These are phyloP conservation scores for Eidolon helvum DNA, from an alignment of 2,113 vertebrate genomes.

Conservation along the genomic window DNA sequence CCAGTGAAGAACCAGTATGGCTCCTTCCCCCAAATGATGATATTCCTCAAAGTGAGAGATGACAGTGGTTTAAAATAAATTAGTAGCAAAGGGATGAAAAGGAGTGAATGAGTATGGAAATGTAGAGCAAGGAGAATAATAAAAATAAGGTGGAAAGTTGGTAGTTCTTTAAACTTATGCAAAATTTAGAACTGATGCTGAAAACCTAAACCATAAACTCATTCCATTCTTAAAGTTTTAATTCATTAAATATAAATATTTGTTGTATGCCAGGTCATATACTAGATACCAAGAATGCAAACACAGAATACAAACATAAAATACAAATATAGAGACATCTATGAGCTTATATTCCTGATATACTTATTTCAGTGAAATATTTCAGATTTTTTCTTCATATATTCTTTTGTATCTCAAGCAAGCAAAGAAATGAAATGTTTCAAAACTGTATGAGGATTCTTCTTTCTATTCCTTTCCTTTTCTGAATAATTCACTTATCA, in stretches of 20 bases:
- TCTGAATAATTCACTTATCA: background rate
- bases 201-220: background rate
- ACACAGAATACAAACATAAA: background rate
- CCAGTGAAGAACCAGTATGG: background rate
- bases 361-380: background rate
- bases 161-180: background rate
- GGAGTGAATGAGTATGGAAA: background rate
- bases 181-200: background rate
- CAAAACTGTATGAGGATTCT: background rate
- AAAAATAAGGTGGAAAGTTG: background rate
- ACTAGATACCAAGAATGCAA: background rate
- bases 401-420: background rate
- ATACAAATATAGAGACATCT: background rate
- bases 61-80: background rate
- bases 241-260: background rate
- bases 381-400: background rate
- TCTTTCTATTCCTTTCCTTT: background rate
- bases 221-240: background rate
- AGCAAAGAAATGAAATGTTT: background rate
- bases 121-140: background rate
- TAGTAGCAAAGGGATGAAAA: background rate
- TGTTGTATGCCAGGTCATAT: background rate
- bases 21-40: background rate
- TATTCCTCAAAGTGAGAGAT: background rate
- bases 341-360: background rate